Evolutionary conservation across 1,140 invertebrate species (phyloP).

Genomic region (Drosophila pachea): DNA sequence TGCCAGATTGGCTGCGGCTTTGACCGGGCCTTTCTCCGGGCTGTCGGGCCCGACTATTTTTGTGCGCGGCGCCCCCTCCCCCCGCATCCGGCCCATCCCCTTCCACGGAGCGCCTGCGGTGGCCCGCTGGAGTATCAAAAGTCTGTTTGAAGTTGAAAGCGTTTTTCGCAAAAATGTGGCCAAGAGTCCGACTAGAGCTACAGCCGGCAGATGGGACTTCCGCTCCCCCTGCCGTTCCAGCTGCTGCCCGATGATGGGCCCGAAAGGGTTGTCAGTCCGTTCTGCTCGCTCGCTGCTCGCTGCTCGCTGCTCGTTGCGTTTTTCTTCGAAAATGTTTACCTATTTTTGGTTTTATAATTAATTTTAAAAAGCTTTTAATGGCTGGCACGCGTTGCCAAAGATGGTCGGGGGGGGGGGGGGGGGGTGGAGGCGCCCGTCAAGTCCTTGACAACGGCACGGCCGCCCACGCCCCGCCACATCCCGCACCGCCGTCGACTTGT

Average conservation of each 20-base stretch:
- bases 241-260: constrained; percentile 12
- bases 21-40: neutral
- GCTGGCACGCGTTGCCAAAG: constrained; percentile 59
- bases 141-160: constrained; percentile 47
- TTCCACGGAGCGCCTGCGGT: constrained; percentile 17
- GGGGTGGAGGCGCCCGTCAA: too few relatives aligned
- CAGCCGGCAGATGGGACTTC: neutral
- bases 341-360: constrained; percentile 75
- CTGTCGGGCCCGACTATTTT: constrained; percentile 32
- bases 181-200: constrained; percentile 1
- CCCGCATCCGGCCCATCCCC: neutral
- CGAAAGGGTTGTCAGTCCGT: constrained; percentile 66
- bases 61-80: constrained; percentile 2
- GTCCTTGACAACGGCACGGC: constrained; percentile 13
- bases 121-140: constrained; percentile 36
- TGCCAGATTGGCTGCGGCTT: constrained; percentile 4
- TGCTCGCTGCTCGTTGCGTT: constrained; percentile 29
- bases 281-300: constrained; percentile 24
- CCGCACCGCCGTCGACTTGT: too few relatives aligned
- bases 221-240: neutral
- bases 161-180: constrained; percentile 12
- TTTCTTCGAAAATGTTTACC: constrained; percentile 56
- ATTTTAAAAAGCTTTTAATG: constrained; percentile 77
- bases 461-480: neutral
- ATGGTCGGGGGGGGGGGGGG: too few relatives aligned